Evolutionary conservation across 2,888 invertebrate species (phyloP).

Genomic region (Autographa pulchrina): DNA sequence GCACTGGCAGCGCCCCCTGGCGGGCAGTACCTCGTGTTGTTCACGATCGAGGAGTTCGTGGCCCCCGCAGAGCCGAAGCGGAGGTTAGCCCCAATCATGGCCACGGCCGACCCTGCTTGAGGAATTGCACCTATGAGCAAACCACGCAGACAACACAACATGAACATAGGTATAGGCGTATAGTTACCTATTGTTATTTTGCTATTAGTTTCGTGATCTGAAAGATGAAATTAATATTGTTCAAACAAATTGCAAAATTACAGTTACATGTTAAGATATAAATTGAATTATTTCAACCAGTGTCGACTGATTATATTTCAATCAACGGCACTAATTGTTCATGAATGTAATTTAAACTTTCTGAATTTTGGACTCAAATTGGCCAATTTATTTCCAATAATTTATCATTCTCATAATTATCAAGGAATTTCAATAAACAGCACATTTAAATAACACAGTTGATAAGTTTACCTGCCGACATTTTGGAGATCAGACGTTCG

Average conservation of each 20-base stretch:
- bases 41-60: conserved; percentile 91
- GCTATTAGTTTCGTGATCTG: conserved; percentile 62
- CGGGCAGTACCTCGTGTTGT: conserved; percentile 93
- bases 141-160: conserved; percentile 37
- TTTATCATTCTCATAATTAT: conserved; percentile 19
- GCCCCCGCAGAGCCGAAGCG: conserved; percentile 92
- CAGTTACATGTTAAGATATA: conserved; percentile 35
- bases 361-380: conserved; percentile 28
- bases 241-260: conserved; percentile 57
- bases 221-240: conserved; percentile 59
- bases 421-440: background rate
- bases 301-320: conserved; percentile 37
- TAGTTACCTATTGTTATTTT: conserved; percentile 63
- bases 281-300: conserved; percentile 8
- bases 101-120: conserved; percentile 91
- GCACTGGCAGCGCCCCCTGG: conserved; percentile 95
- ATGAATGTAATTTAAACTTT: conserved; percentile 31
- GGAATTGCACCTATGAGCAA: conserved; percentile 47
- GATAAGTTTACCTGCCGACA: conserved; percentile 83
- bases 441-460: conserved; percentile 18
- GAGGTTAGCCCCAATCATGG: conserved; percentile 94
- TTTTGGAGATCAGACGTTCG: conserved; percentile 70
- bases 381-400: conserved; percentile 52
- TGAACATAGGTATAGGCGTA: conserved; percentile 50
- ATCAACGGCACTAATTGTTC: conserved; percentile 34